A percentile compares a stretch with the other conserved stretches of the same genome.
Evolutionary conservation across 2,113 vertebrate genomes (phyloP).

Genomic region (Dicerorhinus sumatrensis): DNA sequence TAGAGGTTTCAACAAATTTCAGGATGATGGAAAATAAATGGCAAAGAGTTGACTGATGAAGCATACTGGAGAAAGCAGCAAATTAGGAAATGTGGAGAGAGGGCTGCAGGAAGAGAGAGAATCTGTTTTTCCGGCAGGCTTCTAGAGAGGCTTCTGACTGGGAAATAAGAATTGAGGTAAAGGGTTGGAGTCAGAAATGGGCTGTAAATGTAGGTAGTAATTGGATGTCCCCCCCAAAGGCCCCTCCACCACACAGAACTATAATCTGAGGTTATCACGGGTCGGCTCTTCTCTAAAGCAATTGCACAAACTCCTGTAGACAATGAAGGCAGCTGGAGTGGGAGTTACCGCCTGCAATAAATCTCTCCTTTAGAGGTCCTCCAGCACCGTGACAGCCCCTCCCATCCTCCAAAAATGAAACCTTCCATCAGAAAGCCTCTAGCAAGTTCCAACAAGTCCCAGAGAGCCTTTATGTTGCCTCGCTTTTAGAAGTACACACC

Average conservation of each 20-base stretch:
- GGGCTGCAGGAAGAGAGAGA: background rate
- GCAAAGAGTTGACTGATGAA: background rate
- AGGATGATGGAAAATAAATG: background rate
- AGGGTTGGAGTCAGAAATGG: background rate
- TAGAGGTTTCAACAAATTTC: background rate
- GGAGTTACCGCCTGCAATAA: background rate
- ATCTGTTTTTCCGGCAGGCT: background rate
- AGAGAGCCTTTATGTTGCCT: background rate
- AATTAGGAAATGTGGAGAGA: background rate
- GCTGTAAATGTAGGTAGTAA: background rate
- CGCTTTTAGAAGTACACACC: background rate
- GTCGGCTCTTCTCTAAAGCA: background rate
- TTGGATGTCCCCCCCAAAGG: background rate
- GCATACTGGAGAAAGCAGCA: background rate
- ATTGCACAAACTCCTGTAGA: background rate
- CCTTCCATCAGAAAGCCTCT: background rate
- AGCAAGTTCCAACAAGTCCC: background rate
- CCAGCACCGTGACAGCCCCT: background rate
- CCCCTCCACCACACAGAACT: background rate
- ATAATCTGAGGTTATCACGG: accelerated
- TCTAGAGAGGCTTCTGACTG: background rate
- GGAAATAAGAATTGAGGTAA: background rate
- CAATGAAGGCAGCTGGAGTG: background rate
- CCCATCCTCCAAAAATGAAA: background rate
- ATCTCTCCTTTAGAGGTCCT: background rate